A percentile compares a stretch with the other conserved stretches of the same genome.
Evolutionary conservation across 92 coral and sea anemone species (phyloP).

Genomic region (Micromussa lordhowensis): DNA sequence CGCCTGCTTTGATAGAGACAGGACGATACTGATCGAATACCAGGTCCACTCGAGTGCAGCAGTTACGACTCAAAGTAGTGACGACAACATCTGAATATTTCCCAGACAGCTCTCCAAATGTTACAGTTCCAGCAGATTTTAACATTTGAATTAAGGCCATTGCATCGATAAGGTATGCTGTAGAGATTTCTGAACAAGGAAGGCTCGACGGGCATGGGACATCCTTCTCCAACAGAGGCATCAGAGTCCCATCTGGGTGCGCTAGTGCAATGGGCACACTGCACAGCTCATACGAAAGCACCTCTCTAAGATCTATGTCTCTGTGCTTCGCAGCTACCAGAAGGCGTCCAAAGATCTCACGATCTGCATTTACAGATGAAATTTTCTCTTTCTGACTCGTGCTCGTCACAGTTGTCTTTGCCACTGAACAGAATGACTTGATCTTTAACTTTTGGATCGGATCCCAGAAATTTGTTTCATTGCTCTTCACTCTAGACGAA

Average conservation of each 20-base stretch:
- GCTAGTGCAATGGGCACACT: constrained; percentile 72
- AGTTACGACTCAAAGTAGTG: background rate
- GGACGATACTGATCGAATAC: constrained; percentile 53
- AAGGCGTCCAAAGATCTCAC: constrained; percentile 27
- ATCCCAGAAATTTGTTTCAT: constrained; percentile 61
- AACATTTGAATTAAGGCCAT: constrained; percentile 73
- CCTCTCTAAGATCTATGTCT: constrained; percentile 17
- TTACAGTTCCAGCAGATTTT: constrained; percentile 48
- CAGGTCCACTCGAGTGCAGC: constrained; percentile 45
- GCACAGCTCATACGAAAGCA: constrained; percentile 67
- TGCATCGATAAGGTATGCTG: constrained; percentile 65
- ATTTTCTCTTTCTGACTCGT: constrained; percentile 18
- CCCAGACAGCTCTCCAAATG: constrained; percentile 30
- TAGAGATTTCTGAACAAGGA: constrained; percentile 37
- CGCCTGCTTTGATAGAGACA: constrained; percentile 64
- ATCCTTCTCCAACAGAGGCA: constrained; percentile 54
- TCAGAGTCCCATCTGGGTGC: constrained; percentile 74
- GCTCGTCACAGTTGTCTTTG: constrained; percentile 23
- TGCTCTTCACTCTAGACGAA: constrained; percentile 40
- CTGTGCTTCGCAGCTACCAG: constrained; percentile 35
- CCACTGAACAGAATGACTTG: constrained; percentile 51
- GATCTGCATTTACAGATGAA: constrained; percentile 28
- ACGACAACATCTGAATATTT: constrained; percentile 51
- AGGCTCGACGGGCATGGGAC: constrained; percentile 27
- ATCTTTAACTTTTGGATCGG: constrained; percentile 58